Percentiles rank a stretch among this genome's conserved stretches.
Evolutionary conservation across 2,888 invertebrate genomes (phyloP).

Genomic region (Drosophila anomalipes): DNA sequence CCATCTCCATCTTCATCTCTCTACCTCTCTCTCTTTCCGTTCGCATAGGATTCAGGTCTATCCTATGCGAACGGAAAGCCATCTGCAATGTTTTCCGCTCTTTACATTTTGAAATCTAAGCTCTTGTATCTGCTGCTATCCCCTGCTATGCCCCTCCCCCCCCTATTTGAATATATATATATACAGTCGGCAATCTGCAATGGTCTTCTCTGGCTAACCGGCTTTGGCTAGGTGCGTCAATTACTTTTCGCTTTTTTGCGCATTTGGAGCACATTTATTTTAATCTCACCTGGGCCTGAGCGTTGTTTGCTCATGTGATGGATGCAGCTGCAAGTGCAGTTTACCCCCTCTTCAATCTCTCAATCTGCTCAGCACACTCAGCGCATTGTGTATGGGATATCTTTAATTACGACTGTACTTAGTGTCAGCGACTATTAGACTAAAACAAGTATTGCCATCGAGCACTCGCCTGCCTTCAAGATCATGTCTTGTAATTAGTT

Average conservation of each 20-base stretch:
- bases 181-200: slow-evolving; percentile 8
- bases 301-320: slow-evolving; percentile 40
- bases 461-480: not conserved
- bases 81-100: slow-evolving; percentile 74
- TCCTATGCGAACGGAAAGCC: slow-evolving; percentile 51
- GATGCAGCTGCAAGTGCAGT: slow-evolving; percentile 42
- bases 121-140: slow-evolving; percentile 17
- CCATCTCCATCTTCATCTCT: not conserved
- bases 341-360: not conserved
- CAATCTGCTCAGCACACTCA: slow-evolving; percentile 10
- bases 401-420: slow-evolving; percentile 78
- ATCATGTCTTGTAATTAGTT: slow-evolving; percentile 64
- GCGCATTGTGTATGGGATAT: slow-evolving; percentile 41
- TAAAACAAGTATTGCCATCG: slow-evolving; percentile 60
- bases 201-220: slow-evolving; percentile 41
- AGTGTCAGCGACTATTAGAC: slow-evolving; percentile 77
- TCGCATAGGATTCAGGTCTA: too few relatives aligned
- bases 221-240: slow-evolving; percentile 68
- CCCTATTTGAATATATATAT: not conserved
- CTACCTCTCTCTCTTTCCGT: not conserved
- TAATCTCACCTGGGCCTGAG: slow-evolving; percentile 74
- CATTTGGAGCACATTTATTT: slow-evolving; percentile 82
- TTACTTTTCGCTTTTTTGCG: slow-evolving; percentile 80
- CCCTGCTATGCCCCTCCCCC: not conserved
- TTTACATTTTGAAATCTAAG: slow-evolving; percentile 78